Percentiles rank a stretch among this genome's conserved stretches.
phyloP scores from a whole-genome alignment of 2,888 invertebrate species.

The Apoda limacodes region DNA sequence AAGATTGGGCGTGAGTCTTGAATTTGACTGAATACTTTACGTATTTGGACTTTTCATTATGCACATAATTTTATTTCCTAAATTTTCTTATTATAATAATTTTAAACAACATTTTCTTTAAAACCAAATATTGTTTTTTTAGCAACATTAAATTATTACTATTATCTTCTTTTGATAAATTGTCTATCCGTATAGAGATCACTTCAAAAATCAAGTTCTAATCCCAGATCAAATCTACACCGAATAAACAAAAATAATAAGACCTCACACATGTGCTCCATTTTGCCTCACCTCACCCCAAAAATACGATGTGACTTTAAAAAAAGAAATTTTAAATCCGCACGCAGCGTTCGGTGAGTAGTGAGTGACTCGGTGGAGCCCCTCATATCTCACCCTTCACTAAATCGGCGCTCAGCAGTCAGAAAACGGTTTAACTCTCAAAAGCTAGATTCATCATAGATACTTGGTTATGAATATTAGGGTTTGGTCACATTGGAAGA shows the following conservation, averaged over 20 bases:
- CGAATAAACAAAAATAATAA: constrained; percentile 26
- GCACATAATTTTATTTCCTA: too few relatives aligned
- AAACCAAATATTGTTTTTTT: background rate
- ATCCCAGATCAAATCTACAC: background rate
- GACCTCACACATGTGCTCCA: constrained; percentile 27
- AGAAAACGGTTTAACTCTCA: constrained; percentile 22
- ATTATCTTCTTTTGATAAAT: too few relatives aligned
- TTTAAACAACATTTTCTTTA: background rate
- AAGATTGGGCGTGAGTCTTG: too few relatives aligned
- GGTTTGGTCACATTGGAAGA: constrained; percentile 1
- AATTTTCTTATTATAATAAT: too few relatives aligned
- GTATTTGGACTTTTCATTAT: too few relatives aligned
- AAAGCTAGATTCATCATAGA: constrained; percentile 23
- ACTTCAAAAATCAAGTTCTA: background rate
- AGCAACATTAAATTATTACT: background rate
- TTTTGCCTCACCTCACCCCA: constrained; percentile 25
- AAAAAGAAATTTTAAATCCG: constrained; percentile 49
- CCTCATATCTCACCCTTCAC: constrained; percentile 57
- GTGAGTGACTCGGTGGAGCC: constrained; percentile 20
- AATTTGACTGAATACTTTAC: too few relatives aligned
- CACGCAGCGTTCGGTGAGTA: constrained; percentile 34
- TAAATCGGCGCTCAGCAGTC: constrained; percentile 15
- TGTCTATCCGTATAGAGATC: too few relatives aligned
- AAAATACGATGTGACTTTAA: constrained; percentile 29
- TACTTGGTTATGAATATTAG: constrained; percentile 9